A percentile compares a stretch with the other conserved stretches of the same genome.
Evolutionary conservation across 2,113 vertebrate species (phyloP).

Genomic region (Poecilia latipinna): DNA sequence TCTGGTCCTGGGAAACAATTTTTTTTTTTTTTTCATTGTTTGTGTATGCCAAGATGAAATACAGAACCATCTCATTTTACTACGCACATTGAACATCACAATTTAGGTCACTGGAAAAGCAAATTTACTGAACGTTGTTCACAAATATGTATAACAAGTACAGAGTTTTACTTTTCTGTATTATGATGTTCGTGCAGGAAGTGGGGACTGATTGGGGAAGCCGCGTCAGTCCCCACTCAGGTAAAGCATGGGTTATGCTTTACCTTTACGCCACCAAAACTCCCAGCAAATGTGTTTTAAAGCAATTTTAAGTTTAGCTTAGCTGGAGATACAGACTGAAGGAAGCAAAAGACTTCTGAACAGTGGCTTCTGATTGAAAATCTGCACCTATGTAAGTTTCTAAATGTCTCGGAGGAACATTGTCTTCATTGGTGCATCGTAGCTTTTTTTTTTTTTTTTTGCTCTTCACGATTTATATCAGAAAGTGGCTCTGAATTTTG

Average conservation of each 20-base stretch:
- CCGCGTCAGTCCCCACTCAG: no score
- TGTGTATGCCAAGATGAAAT: slow-evolving; percentile 12
- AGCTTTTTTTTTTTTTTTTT: not conserved
- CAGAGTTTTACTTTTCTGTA: no score
- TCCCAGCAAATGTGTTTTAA: not conserved
- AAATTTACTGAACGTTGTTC: no score
- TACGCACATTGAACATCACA: slow-evolving; percentile 6
- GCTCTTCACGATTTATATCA: not conserved
- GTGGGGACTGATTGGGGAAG: no score
- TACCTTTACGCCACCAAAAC: no score
- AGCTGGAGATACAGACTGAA: no score
- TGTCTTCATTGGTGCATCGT: not conserved
- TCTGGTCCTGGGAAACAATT: not conserved
- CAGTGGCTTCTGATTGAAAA: not conserved
- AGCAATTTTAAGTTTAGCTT: not conserved
- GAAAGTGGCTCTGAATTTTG: not conserved
- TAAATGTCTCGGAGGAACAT: not conserved
- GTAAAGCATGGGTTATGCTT: no score
- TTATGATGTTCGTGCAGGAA: no score
- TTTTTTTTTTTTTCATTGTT: slow-evolving; percentile 20
- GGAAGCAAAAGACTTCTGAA: not conserved
- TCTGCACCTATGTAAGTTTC: not conserved
- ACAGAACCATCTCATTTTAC: slow-evolving; percentile 14
- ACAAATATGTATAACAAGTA: no score
- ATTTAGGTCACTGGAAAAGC: not conserved